Percentiles rank a stretch among this genome's conserved stretches.
Evolutionary conservation across 2,888 invertebrate genomes (phyloP).

Genomic region (Frankliniella fusca): DNA sequence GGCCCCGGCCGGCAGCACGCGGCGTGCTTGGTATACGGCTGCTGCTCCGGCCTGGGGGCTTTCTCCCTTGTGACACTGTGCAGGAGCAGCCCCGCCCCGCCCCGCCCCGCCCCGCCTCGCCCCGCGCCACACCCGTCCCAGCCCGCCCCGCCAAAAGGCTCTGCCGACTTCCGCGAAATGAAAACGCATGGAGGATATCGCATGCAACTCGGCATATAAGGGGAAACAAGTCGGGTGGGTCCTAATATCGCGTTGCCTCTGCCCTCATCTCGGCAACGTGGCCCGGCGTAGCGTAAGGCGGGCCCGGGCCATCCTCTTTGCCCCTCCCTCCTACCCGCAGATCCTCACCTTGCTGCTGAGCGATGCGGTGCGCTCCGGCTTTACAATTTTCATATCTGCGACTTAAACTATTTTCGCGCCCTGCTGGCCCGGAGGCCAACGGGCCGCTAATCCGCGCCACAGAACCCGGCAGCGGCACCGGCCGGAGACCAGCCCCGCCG

Average conservation of each 20-base stretch:
- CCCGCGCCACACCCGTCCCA: background rate
- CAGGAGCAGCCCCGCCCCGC: background rate
- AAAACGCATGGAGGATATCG: background rate
- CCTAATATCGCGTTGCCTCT: background rate
- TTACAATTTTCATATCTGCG: background rate
- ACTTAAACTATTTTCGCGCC: slow-evolving; percentile 2
- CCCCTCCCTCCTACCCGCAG: background rate
- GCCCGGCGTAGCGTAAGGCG: background rate
- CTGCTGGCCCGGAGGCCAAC: background rate
- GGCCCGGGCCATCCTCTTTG: background rate
- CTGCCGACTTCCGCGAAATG: background rate
- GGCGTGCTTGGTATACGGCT: background rate
- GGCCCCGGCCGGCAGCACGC: background rate
- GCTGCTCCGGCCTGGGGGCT: background rate
- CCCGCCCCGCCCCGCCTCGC: background rate
- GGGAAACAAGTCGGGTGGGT: background rate
- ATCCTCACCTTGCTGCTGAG: background rate
- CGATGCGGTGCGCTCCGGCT: background rate
- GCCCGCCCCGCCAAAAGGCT: background rate
- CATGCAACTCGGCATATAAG: background rate
- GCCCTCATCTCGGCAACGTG: background rate
- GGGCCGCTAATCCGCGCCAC: too few species aligned
- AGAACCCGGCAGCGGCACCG: too few species aligned
- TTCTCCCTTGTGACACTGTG: background rate
- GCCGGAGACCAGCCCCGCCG: too few species aligned